Evolutionary conservation across 2,113 vertebrate genomes (phyloP).

Genomic region (Podarcis raffonei): DNA sequence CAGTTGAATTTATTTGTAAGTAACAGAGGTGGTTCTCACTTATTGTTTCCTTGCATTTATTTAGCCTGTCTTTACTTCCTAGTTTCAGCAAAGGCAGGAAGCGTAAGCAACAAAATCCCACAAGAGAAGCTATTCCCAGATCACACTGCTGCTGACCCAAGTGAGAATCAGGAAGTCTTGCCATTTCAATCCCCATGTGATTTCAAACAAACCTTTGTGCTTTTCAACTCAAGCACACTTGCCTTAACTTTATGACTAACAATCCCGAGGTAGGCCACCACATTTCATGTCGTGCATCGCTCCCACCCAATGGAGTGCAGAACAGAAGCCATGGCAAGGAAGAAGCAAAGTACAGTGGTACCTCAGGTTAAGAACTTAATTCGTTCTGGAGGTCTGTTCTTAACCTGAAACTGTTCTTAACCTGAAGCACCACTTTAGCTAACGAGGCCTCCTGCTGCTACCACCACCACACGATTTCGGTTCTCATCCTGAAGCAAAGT

Average conservation of each 20-base stretch:
- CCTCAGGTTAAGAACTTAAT: no score
- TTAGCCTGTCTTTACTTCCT: background rate
- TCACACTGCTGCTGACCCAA: background rate
- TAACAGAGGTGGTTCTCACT: background rate
- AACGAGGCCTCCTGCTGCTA: no score
- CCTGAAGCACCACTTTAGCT: no score
- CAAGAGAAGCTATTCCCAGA: background rate
- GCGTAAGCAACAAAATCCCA: conserved; percentile 4
- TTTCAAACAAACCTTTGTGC: conserved; percentile 10
- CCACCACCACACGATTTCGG: no score
- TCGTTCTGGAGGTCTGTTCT: no score
- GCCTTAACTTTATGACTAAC: background rate
- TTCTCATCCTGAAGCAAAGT: no score
- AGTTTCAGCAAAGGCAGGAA: conserved; percentile 13
- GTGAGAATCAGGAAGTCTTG: rapidly evolving
- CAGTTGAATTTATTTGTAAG: conserved; percentile 32
- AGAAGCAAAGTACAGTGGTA: background rate
- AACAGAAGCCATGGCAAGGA: conserved; percentile 22
- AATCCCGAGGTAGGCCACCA: background rate
- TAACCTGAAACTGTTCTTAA: no score
- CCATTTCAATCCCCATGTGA: rapidly evolving
- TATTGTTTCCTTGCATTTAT: background rate
- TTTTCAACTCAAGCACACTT: conserved; percentile 25
- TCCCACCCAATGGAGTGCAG: conserved; percentile 15
- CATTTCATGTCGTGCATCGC: background rate